Evolutionary conservation across 2,797 vertebrate genomes (phyloP), one percentile per base, ranked within the genome.

Genomic region (Loris lydekkerianus): DNA sequence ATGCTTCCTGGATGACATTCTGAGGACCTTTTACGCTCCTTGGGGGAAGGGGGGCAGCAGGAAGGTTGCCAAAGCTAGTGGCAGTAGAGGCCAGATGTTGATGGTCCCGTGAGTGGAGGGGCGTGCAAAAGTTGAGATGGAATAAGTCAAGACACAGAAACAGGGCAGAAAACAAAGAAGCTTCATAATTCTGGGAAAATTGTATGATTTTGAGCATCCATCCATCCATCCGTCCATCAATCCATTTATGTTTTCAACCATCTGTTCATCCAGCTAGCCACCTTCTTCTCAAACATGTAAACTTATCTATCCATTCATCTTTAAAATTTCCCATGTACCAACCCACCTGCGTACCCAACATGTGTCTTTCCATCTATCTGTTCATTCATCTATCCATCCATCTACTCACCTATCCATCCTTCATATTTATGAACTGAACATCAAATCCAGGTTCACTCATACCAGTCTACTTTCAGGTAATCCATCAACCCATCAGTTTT

Each of bases 11-110:
- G 70, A 89, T 63, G 89, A 88, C 34, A 23, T 46, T 92, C 85
- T 67, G 75, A 93, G 77, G 91, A 84, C 78, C 81, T 90, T 86
- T 88, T 96, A 95, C 80, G 40, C 77, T 96, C 84, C 63, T 95
- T 75, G 89, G 84, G 86, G 34, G 70, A 93, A 40, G 49, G 14
- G 86, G 46, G 72, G 89, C 91, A 91, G 91, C 93, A 97, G 91
- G 81, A 23, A 85, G 89, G 85, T 94, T 98, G 93, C 86, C 95
- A 91, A 91, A 95, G 81, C 91, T 89, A 10, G 86, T 73, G 70
- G 86, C 82, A 95, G 88, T 61, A 31, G 70, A 91, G 88, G 75
- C 77, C 88, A 76, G 61, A 89, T 67, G 80, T 84, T 86, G 86
- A 92, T 73, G 82, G 63, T 72, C 80, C 84, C 58, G 82, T 72